Base-by-base conservation (phyloP, 2,888 invertebrate species). In the Aproaerema taeniolella region DNA sequence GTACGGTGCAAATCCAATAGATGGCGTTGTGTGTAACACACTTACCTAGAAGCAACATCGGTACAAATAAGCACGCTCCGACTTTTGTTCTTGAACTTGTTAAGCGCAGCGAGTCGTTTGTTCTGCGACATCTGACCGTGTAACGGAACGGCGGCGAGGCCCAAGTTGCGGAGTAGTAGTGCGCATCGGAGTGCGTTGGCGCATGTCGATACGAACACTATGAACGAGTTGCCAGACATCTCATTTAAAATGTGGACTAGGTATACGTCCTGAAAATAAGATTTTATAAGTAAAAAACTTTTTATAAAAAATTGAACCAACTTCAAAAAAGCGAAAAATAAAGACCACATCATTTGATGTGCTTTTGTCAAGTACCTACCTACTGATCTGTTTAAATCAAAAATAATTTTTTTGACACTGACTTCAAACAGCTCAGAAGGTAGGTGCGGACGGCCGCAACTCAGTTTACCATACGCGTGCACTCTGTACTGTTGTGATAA, bases 71-170 rank as follows among this genome's bases (percentile, higher is more conserved):
- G 88, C 58, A 99, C 95, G 0, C 97, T 95, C n/a, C 98, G 87
- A 58, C 90, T 92, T 78, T 97, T 97, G 15, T 94, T 93, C 79
- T 96, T 97, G 75, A 99, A 99, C 86, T 99, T 99, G 55, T 97
- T 97, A 11, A 99, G 83, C 0, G 99, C 93, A 0, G 97, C 98
- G 31, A 99, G 87, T 20, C 99, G 89, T 67, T 98, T 98, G 67
- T 97, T 96, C 82, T 99, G 99, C 9, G 95, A 93, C 97, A 99
- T 98, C 85, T 99, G 98, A 0, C 99, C 99, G 75, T 99, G 97
- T n/a, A 99, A 87, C 1, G 99, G 98, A 33, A 99, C 95, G 0
- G 98, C 99, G 1, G 94, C 92, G 45, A 99, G 89, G 5, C 99
- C 98, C 8, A 99, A 89, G 67, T 95, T 94, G 33, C 98, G 89